Percentiles rank a stretch among this genome's conserved stretches.
phyloP scores from a whole-genome alignment of 1,140 invertebrate species.

The Lepidurus packardi region DNA sequence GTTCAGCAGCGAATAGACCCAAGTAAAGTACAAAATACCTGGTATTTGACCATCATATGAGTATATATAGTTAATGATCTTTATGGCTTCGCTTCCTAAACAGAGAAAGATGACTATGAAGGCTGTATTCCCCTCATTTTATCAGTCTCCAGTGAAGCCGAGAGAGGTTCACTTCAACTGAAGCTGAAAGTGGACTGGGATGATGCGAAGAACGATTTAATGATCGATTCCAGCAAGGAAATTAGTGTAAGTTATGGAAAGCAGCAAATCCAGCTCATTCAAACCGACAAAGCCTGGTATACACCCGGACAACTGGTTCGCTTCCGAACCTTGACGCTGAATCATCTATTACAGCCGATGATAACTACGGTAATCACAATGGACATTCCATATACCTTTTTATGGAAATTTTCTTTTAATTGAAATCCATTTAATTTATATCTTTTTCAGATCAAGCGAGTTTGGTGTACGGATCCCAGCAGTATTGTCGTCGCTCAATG shows the following conservation, averaged over 20 bases:
- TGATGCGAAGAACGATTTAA: constrained; percentile 49
- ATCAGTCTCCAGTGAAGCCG: background rate
- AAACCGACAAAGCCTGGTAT: constrained; percentile 56
- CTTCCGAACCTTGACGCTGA: constrained; percentile 51
- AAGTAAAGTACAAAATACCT: background rate
- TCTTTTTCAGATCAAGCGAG: constrained; percentile 48
- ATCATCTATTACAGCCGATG: constrained; percentile 49
- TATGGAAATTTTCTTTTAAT: background rate
- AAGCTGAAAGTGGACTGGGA: background rate
- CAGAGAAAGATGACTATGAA: background rate
- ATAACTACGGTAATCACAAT: constrained; percentile 43
- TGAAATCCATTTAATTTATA: background rate
- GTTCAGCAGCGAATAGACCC: constrained; percentile 23
- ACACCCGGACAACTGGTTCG: constrained; percentile 57
- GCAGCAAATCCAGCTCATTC: constrained; percentile 51
- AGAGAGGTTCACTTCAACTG: background rate
- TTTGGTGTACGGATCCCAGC: constrained; percentile 57
- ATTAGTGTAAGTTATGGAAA: constrained; percentile 41
- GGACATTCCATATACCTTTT: background rate
- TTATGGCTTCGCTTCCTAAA: background rate
- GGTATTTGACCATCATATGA: background rate
- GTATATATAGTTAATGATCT: background rate
- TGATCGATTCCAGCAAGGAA: constrained; percentile 48
- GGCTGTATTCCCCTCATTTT: background rate
- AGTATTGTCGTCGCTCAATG: constrained; percentile 55